Conservation (phyloP, 2,888 invertebrate genomes). For the Himalopsyche kuldschensis region DNA sequence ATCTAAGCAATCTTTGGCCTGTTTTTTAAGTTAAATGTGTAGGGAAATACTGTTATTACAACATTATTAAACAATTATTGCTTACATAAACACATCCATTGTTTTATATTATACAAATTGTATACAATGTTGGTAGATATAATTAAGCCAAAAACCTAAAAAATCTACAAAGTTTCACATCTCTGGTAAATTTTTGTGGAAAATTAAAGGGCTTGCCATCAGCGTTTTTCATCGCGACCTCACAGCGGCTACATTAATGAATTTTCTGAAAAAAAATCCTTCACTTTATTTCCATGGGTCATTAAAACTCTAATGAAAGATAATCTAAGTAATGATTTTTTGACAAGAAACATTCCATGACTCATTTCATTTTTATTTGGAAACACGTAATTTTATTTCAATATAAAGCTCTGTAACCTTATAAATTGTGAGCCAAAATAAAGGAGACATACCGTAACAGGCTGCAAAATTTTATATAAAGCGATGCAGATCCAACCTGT, state of each 20-base stretch:
- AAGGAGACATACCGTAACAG: not conserved
- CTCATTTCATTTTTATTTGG: no score
- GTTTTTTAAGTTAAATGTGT: no score
- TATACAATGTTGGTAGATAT: no score
- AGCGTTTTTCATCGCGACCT: not conserved
- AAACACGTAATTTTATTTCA: no score
- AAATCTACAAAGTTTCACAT: not conserved
- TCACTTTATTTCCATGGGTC: not conserved
- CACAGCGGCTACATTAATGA: not conserved
- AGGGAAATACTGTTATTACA: no score
- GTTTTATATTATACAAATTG: no score
- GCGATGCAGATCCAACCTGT: not conserved
- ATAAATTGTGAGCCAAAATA: not conserved
- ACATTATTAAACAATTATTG: no score
- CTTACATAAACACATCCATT: no score
- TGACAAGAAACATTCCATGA: no score
- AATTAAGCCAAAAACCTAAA: no score
- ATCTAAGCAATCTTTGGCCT: no score
- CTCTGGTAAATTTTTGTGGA: not conserved
- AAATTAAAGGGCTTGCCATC: not conserved
- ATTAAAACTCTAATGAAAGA: not conserved
- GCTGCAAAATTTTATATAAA: not conserved
- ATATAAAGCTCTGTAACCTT: no score
- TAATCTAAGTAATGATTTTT: not conserved
- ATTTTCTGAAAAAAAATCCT: not conserved